Conservation (phyloP, 2,113 vertebrate genomes). For the Oryctolagus cuniculus region DNA sequence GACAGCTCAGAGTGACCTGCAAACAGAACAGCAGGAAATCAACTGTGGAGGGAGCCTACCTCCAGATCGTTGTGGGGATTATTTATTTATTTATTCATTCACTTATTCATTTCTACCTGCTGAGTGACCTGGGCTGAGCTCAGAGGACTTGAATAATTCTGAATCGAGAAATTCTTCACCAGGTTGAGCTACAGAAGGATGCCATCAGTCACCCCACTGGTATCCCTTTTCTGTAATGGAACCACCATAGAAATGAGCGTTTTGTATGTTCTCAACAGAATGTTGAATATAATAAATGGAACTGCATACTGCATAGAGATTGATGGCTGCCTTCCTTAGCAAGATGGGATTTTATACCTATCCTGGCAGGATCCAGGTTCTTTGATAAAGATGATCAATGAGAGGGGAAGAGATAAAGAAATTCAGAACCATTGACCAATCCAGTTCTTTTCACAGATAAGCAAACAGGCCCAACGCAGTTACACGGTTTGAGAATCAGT, state of each 20-base stretch:
- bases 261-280: neutral
- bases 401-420: neutral
- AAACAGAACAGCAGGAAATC: neutral
- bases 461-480: neutral
- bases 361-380: neutral
- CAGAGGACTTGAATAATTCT: neutral
- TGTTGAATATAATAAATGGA: neutral
- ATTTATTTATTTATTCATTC: neutral
- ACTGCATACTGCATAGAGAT: neutral
- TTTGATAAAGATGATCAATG: constrained; percentile 26
- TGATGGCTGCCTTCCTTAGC: neutral
- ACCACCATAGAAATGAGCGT: neutral
- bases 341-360: neutral
- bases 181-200: neutral
- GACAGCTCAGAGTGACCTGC: neutral
- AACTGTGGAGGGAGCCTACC: neutral
- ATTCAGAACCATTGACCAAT: neutral
- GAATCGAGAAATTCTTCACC: neutral
- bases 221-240: neutral
- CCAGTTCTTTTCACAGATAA: neutral
- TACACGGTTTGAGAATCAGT: neutral
- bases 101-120: neutral
- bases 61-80: neutral
- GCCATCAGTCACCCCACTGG: neutral
- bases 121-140: neutral